These are phyloP conservation scores for Sinocyclocheilus grahami DNA, from an alignment of 2,113 vertebrate genomes.

Conservation along the genomic window DNA sequence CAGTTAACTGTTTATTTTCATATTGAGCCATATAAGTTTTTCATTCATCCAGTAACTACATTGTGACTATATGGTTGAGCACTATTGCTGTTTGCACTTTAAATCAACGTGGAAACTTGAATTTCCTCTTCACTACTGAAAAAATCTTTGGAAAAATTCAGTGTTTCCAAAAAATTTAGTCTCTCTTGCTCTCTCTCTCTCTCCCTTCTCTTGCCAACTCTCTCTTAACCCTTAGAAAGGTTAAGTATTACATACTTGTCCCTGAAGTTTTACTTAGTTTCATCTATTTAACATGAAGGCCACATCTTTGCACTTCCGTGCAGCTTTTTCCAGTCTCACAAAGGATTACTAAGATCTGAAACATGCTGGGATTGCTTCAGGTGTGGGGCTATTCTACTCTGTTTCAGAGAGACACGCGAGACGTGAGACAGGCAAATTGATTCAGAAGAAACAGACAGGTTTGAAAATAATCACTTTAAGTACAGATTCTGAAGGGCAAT, in stretches of 20 bases:
- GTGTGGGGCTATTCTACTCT: not conserved
- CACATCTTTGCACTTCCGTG: not conserved
- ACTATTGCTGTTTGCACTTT: not conserved
- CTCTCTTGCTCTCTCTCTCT: not conserved
- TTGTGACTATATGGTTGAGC: not conserved
- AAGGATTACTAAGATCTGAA: constrained; percentile 11
- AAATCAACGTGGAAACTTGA: not conserved
- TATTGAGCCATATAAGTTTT: no score
- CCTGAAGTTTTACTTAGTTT: constrained; percentile 23
- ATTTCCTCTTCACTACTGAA: constrained; percentile 27
- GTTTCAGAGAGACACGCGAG: not conserved
- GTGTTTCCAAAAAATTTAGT: constrained; percentile 25
- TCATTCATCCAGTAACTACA: not conserved
- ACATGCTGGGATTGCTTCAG: not conserved
- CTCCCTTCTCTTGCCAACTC: not conserved
- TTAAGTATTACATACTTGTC: constrained; percentile 20
- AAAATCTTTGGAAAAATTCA: constrained; percentile 13
- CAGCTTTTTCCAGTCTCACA: not conserved
- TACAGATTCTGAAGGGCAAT: constrained; percentile 13
- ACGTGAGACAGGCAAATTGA: constrained; percentile 9
- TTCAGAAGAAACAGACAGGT: not conserved
- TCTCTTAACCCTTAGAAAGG: constrained; percentile 9
- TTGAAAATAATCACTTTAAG: not conserved
- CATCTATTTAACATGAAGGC: constrained; percentile 42
- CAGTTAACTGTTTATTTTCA: not conserved